Evolutionary conservation across 2,113 vertebrate species (phyloP).

Genomic region (Menidia beryllina): DNA sequence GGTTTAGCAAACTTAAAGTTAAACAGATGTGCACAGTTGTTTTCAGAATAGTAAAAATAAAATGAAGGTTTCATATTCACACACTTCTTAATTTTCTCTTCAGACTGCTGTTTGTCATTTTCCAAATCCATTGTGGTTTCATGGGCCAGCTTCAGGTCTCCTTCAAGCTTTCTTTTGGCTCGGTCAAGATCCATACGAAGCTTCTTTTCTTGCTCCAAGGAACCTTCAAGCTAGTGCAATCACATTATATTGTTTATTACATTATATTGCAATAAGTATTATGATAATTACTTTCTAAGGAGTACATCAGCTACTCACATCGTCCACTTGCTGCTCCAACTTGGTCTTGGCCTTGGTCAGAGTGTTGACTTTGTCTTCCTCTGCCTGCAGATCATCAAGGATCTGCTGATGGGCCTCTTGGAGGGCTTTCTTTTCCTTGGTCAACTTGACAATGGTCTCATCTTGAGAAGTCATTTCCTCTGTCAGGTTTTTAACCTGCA

Average conservation of each 20-base stretch:
- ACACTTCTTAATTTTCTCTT: slow-evolving; percentile 76
- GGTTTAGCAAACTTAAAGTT: not conserved
- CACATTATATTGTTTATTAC: too few relatives aligned
- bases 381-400: slow-evolving; percentile 90
- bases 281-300: slow-evolving; percentile 36
- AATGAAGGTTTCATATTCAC: not conserved
- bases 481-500: slow-evolving; percentile 89
- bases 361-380: slow-evolving; percentile 93
- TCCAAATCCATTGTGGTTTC: slow-evolving; percentile 80
- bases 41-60: not conserved
- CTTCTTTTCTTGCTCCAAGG: slow-evolving; percentile 90
- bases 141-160: slow-evolving; percentile 77
- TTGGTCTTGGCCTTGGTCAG: slow-evolving; percentile 87
- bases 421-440: slow-evolving; percentile 91
- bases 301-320: slow-evolving; percentile 61
- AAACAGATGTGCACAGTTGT: not conserved
- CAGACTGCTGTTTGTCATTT: slow-evolving; percentile 80
- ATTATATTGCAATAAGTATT: too few relatives aligned
- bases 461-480: slow-evolving; percentile 92
- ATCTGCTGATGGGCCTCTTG: slow-evolving; percentile 92
- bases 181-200: slow-evolving; percentile 86
- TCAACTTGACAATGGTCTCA: slow-evolving; percentile 88
- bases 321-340: slow-evolving; percentile 80
- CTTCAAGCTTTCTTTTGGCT: slow-evolving; percentile 78
- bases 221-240: slow-evolving; percentile 84